These are phyloP conservation scores for Parnassius orleans DNA, from an alignment of 2,888 invertebrate species.

Conservation along the genomic window DNA sequence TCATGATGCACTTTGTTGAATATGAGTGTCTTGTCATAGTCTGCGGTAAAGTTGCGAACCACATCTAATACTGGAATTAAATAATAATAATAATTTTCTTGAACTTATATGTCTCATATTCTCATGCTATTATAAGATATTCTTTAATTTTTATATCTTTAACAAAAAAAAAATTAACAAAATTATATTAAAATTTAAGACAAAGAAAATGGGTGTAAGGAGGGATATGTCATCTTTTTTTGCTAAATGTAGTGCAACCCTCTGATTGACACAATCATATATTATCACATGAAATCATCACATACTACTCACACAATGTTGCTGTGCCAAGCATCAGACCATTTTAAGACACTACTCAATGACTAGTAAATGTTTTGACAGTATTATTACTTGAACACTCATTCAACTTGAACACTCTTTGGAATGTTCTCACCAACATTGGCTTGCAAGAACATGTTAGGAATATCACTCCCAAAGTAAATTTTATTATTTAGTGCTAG, in stretches of 20 bases:
- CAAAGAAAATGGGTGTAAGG: too few relatives aligned
- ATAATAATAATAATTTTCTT: not conserved
- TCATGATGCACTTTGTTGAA: conserved; percentile 97
- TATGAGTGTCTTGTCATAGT: conserved; percentile 93
- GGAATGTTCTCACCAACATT: conserved; percentile 53
- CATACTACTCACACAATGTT: conserved; percentile 1
- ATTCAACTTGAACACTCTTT: conserved; percentile 54
- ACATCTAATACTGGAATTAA: conserved; percentile 86
- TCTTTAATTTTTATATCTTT: too few relatives aligned
- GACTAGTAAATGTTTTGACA: conserved; percentile 52
- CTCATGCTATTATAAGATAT: too few relatives aligned
- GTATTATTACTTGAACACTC: conserved; percentile 44
- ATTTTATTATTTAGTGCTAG: conserved; percentile 90
- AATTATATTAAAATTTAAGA: too few relatives aligned
- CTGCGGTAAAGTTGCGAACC: conserved; percentile 94
- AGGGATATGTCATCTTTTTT: too few relatives aligned
- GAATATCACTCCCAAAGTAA: conserved; percentile 91
- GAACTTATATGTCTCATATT: too few relatives aligned
- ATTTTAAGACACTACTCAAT: conserved; percentile 40
- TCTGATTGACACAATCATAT: conserved; percentile 1
- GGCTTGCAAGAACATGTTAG: conserved; percentile 86
- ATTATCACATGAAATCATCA: conserved; percentile 5
- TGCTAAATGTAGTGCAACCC: too few relatives aligned
- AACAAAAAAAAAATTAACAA: too few relatives aligned
- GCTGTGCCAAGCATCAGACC: conserved; percentile 3